phyloP scores from a whole-genome alignment of 2,797 vertebrate genomes.

The Lutjanus argentimaculatus region DNA sequence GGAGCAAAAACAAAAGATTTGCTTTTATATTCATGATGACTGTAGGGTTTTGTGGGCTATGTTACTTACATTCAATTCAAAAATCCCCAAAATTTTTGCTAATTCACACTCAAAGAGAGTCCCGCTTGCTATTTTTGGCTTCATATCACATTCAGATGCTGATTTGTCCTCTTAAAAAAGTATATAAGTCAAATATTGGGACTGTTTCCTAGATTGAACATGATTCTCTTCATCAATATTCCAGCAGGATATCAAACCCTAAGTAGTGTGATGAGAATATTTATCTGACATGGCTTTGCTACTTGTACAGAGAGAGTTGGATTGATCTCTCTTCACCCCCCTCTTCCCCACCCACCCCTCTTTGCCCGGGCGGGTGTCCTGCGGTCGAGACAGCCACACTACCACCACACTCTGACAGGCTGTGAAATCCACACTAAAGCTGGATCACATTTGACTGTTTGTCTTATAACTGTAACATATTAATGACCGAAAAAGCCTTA shows the following conservation, averaged over 20 bases:
- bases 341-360: neutral
- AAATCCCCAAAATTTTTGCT: neutral
- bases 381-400: conserved; percentile 48
- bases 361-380: conserved; percentile 21
- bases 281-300: conserved; percentile 65
- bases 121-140: conserved; percentile 31
- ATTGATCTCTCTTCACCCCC: conserved; percentile 37
- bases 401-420: conserved; percentile 56
- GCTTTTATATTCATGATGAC: too few species aligned
- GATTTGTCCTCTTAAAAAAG: conserved; percentile 43
- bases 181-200: conserved; percentile 40
- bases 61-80: neutral
- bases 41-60: neutral
- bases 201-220: conserved; percentile 60
- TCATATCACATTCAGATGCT: conserved; percentile 43
- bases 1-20: too few species aligned
- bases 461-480: conserved; percentile 59
- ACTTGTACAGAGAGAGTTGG: conserved; percentile 50
- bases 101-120: conserved; percentile 24
- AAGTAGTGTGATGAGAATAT: conserved; percentile 57
- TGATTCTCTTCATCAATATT: conserved; percentile 76
- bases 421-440: conserved; percentile 57
- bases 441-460: conserved; percentile 67
- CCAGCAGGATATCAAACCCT: conserved; percentile 74
- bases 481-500: conserved; percentile 70